Evolutionary conservation across 1,140 invertebrate genomes (phyloP).

Genomic region (Diprion similis): DNA sequence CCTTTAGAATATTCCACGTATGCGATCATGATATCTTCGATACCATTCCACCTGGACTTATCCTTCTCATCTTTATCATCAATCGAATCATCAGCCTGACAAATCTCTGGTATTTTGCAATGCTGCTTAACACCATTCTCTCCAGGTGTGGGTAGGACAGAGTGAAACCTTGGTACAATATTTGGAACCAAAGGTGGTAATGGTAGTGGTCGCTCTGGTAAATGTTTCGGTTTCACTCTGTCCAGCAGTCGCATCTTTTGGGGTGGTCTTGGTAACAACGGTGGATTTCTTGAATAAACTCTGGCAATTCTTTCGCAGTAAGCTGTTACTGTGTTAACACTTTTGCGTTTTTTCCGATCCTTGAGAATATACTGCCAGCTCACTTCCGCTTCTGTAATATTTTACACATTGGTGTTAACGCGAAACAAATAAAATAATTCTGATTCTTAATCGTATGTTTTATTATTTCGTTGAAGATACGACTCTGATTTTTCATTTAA

Average conservation of each 20-base stretch:
- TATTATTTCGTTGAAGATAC: too few species aligned
- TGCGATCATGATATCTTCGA: slow-evolving; percentile 55
- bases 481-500: too few species aligned
- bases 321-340: slow-evolving; percentile 52
- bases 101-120: slow-evolving; percentile 43
- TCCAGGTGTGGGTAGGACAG: slow-evolving; percentile 44
- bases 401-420: too few species aligned
- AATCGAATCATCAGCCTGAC: slow-evolving; percentile 30
- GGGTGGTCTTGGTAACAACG: slow-evolving; percentile 41
- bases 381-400: slow-evolving; percentile 54
- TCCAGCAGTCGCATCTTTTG: slow-evolving; percentile 54
- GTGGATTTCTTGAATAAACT: slow-evolving; percentile 51
- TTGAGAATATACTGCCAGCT: slow-evolving; percentile 59
- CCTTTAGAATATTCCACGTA: slow-evolving; percentile 59
- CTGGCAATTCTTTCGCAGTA: slow-evolving; percentile 57
- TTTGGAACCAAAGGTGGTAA: slow-evolving; percentile 49
- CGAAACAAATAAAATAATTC: too few species aligned
- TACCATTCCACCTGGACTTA: slow-evolving; percentile 51
- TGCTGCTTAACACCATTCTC: slow-evolving; percentile 52
- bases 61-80: slow-evolving; percentile 30
- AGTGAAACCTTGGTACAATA: slow-evolving; percentile 43
- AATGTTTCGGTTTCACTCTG: slow-evolving; percentile 44
- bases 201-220: slow-evolving; percentile 44
- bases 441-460: too few species aligned
- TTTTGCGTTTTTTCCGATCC: slow-evolving; percentile 59